Evolutionary conservation across 2,113 vertebrate species (phyloP).

Genomic region (Scytalopus superciliaris): DNA sequence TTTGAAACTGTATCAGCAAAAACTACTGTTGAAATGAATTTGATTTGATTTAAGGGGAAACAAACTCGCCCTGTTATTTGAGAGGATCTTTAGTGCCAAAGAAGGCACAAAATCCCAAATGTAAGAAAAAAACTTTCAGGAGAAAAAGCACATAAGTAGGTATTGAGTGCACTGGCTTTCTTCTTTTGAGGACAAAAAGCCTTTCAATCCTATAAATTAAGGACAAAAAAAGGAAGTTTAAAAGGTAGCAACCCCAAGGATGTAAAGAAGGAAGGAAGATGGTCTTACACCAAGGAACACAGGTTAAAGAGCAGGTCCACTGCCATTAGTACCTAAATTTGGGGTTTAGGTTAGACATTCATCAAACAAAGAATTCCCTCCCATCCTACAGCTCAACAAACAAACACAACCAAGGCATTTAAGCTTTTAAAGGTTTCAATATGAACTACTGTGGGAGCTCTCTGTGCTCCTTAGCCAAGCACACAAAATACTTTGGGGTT

Average conservation of each 20-base stretch:
- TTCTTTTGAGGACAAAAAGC: neutral
- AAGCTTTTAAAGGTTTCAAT: neutral
- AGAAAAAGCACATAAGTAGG: neutral
- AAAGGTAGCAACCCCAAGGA: neutral
- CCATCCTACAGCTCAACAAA: neutral
- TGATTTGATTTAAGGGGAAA: conserved; percentile 19
- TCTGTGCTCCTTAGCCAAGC: neutral
- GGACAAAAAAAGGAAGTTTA: neutral
- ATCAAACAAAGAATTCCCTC: neutral
- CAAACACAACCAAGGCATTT: neutral
- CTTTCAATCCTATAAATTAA: neutral
- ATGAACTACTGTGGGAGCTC: neutral
- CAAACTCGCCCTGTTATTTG: neutral
- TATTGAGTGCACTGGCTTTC: neutral
- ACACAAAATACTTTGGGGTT: neutral
- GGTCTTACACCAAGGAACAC: neutral
- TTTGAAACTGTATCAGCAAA: neutral
- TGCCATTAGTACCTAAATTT: neutral
- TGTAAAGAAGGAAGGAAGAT: neutral
- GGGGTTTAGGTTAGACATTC: neutral
- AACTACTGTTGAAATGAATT: neutral
- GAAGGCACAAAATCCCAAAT: neutral
- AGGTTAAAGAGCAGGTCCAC: neutral
- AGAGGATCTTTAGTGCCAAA: neutral
- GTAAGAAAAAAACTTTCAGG: neutral